phyloP scores from a whole-genome alignment of 2,797 vertebrate genomes.

The Coccyzus lansbergi region DNA sequence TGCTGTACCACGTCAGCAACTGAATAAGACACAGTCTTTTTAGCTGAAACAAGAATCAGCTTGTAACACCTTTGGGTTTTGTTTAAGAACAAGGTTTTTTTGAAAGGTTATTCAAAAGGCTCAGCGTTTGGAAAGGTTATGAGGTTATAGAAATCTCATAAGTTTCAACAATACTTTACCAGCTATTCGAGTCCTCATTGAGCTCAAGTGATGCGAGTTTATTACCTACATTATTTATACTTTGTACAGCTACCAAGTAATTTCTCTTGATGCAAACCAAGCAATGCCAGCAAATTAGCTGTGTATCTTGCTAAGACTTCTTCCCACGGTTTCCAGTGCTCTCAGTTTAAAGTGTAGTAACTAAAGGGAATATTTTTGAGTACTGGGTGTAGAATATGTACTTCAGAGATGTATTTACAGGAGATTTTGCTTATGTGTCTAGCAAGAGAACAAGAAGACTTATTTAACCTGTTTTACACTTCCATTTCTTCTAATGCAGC shows the following conservation, averaged over 20 bases:
- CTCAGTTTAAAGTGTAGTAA: neutral
- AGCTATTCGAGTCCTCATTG: neutral
- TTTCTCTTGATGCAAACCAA: neutral
- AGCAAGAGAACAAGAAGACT: neutral
- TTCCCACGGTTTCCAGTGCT: neutral
- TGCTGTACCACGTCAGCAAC: neutral
- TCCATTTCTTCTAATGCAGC: neutral
- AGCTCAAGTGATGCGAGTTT: neutral
- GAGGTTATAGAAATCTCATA: neutral
- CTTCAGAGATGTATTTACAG: neutral
- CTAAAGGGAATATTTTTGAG: neutral
- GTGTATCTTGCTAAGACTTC: neutral
- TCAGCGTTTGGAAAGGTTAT: slow-evolving; percentile 4
- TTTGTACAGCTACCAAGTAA: neutral
- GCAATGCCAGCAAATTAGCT: neutral
- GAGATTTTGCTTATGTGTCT: neutral
- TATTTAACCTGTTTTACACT: neutral
- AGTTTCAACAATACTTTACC: neutral
- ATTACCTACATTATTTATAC: neutral
- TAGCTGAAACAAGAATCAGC: neutral
- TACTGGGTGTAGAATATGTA: neutral
- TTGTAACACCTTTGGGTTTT: neutral
- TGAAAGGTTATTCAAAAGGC: neutral
- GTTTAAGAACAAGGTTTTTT: neutral
- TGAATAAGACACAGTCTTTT: neutral